Evolutionary conservation across 2,113 vertebrate genomes (phyloP), one percentile per base, ranked within the genome.

Genomic region (Lepidothrix coronata): DNA sequence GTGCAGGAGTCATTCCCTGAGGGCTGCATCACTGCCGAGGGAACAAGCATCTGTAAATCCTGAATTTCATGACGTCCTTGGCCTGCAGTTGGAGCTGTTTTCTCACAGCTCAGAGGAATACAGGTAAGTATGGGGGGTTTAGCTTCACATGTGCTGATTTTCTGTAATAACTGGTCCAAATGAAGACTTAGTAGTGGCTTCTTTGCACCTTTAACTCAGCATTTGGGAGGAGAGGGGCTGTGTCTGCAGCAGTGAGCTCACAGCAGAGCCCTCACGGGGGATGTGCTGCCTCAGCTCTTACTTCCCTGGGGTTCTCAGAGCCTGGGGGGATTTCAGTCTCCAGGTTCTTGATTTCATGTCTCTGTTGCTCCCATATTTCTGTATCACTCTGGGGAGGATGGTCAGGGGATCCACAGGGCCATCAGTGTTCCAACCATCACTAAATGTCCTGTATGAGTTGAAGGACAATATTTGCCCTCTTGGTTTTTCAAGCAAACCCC

Each of bases 241-340:
- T 12, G 75, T 14, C 54, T 43, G 46, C 19, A 17, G 19, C 24
- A 54, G 4, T 4, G 27, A 76, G 76, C 46, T 57, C 44, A 1
- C 62, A 85, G 83, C 61, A 7, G 15, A 62, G 27, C 48, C 31
- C 62, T 48, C 4, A 24, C 16, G 1, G 2, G 9, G 41, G 43
- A 24, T 1, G 2, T 19, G 71, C 72, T 58, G 72, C 19, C 9
- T 33, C 23, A 1, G 18, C 4, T 12, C 41, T 18, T 3, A 0
- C 15, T 37, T 6, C 63, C 66, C 61, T 31, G n/a, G 24, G 14
- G 4, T 37, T 24, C 83, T 23, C 70, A 39, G 61, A 57, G 27
- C 27, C 43, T 23, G 12, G 15, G 70, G 31, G 1, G 10, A 3
- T 39, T 63, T 23, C 30, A 59, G 5, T 17, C 37, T 25, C 87